phyloP scores from a whole-genome alignment of 30 jellyfish, hydroid and myxozoan genomes.

The Chironex yamaguchii region DNA sequence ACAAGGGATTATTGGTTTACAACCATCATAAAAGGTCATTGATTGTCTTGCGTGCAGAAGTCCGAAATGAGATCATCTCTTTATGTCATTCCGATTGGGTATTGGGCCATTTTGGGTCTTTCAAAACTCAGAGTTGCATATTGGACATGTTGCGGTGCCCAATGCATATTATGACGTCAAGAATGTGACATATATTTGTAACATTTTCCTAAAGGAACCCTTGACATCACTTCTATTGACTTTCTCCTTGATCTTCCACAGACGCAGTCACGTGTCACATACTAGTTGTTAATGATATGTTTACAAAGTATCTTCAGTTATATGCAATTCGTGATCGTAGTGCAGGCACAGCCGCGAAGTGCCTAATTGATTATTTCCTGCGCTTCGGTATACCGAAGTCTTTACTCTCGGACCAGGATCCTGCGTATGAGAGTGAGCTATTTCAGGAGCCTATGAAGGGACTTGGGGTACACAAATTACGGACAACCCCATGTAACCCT shows the following conservation, averaged over 20 bases:
- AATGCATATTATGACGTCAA: too few relatives aligned
- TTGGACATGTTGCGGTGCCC: neutral
- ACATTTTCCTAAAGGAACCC: neutral
- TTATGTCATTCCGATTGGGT: neutral
- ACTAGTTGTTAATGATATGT: neutral
- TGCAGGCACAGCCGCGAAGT: neutral
- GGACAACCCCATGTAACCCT: neutral
- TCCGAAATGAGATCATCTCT: neutral
- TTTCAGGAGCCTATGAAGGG: neutral
- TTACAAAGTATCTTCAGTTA: neutral
- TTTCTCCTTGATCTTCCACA: neutral
- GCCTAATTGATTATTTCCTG: neutral
- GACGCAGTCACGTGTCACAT: neutral
- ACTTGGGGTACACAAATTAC: neutral
- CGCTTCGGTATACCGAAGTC: neutral
- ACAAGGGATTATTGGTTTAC: neutral
- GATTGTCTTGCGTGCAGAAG: neutral
- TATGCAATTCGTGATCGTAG: neutral
- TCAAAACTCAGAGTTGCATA: neutral
- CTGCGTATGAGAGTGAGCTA: neutral
- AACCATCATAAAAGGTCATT: neutral
- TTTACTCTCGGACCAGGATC: neutral
- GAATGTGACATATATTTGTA: too few relatives aligned
- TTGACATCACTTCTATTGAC: neutral
- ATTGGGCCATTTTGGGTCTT: neutral